Evolutionary conservation across 2,797 vertebrate genomes (phyloP), one percentile per base, ranked within the genome.

Genomic region (Coccyzus lansbergi): DNA sequence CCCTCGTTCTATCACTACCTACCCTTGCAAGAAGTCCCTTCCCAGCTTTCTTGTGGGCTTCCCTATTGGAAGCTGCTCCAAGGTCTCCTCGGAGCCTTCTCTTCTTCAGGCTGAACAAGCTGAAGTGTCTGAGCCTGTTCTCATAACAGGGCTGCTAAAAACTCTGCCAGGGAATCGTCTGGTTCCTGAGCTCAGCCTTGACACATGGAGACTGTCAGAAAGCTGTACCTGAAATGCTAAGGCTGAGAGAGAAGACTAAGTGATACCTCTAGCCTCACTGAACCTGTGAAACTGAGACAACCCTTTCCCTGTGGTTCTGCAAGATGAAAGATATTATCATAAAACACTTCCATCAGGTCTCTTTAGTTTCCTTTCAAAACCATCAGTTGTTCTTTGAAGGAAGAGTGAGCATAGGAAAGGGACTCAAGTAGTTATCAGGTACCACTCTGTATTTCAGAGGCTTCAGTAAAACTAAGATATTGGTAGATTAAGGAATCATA

Each of bases 401-500:
- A 69, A 10, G 4, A 19, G 3, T 0, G 18, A 46, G 8, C 9
- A 15, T 1, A 21, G 38, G 8, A 21, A 34, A 64, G 24, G 1
- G 33, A 69, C 16, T 46, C 67, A 22, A 38, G 7, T 56, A 24
- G n/a, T 19, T 5, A 7, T 4, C 38, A 26, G 36, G 9, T 3
- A 29, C 40, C 4, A 2, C 2, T 9, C 6, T 16, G n/a, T 1
- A 3, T 1, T 7, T 12, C 0, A 34, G 51, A 65, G 6, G n/a
- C 9, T 36, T 33, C 38, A 12, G 6, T 2, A 44, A 24, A 74
- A 10, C 7, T 2, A 20, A 76, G 51, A 3, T 16, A 9, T 4
- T 0, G 0, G n/a, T 9, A 28, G 20, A 19, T 34, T 0, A 15
- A 10, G 29, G 5, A 6, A 14, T n/a, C n/a, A n/a, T n/a, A n/a